phyloP scores from a whole-genome alignment of 2,797 vertebrate genomes.

The Sternotherus odoratus region DNA sequence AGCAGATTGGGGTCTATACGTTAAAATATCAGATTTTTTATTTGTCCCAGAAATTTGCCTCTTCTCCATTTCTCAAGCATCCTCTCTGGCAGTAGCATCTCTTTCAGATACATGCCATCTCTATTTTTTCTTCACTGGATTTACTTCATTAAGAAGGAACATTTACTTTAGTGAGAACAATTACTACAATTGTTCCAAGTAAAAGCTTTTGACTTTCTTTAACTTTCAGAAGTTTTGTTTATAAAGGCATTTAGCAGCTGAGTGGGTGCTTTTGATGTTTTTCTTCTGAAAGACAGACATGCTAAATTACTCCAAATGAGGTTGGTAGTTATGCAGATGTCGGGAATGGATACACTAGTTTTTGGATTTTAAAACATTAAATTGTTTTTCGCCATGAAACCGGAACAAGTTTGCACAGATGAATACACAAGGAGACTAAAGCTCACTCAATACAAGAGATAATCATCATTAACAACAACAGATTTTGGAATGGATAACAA shows the following conservation, averaged over 20 bases:
- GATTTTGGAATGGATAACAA: neutral
- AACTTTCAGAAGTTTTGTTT: neutral
- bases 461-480: neutral
- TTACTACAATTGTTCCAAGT: neutral
- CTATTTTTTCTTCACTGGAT: neutral
- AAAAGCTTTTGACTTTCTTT: neutral
- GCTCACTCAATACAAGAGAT: neutral
- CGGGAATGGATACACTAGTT: neutral
- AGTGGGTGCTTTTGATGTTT: neutral
- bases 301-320: neutral
- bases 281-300: neutral
- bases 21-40: neutral
- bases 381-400: neutral
- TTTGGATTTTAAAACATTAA: neutral
- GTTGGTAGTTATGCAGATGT: neutral
- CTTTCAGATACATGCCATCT: neutral
- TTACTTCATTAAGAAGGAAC: neutral
- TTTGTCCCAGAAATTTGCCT: neutral
- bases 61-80: neutral
- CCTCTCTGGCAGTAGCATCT: neutral
- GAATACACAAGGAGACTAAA: neutral
- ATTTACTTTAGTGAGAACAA: neutral
- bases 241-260: neutral
- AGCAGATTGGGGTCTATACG: neutral
- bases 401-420: neutral